Percentiles rank a stretch among this genome's conserved stretches.
Conservation (phyloP, 2,113 vertebrate genomes). For the Capricornis sumatraensis region DNA sequence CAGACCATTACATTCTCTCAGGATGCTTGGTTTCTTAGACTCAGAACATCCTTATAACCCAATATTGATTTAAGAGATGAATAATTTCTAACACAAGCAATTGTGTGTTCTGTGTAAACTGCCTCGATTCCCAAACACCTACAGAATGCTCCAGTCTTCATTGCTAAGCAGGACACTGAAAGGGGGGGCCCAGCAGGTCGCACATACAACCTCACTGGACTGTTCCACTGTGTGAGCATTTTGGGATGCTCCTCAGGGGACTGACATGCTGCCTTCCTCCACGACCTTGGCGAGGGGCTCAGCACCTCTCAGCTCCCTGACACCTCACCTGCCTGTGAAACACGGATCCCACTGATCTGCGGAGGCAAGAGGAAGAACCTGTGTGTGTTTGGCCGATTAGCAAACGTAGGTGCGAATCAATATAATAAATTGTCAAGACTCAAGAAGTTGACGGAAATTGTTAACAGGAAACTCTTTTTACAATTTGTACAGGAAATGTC, state of each 20-base stretch:
- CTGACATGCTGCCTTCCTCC: no score
- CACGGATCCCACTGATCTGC: rapidly evolving
- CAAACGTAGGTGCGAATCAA: background rate
- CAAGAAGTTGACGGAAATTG: background rate
- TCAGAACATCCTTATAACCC: background rate
- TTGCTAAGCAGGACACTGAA: background rate
- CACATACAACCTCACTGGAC: background rate
- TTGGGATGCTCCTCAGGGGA: rapidly evolving
- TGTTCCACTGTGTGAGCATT: rapidly evolving
- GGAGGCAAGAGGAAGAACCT: no score
- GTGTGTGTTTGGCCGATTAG: background rate
- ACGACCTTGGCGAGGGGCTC: rapidly evolving
- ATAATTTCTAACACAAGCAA: background rate
- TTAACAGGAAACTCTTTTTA: background rate
- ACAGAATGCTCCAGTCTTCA: background rate
- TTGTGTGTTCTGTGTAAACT: rapidly evolving
- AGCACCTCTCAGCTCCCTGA: background rate
- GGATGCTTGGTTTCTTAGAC: background rate
- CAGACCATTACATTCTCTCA: rapidly evolving
- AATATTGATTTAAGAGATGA: background rate
- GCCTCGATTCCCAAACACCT: background rate
- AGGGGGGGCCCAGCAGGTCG: rapidly evolving
- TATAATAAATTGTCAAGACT: background rate
- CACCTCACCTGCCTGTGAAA: rapidly evolving
- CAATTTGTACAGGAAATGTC: constrained; percentile 55